Evolutionary conservation across 1,140 invertebrate species (phyloP).

Genomic region (Harpegnathos saltator): DNA sequence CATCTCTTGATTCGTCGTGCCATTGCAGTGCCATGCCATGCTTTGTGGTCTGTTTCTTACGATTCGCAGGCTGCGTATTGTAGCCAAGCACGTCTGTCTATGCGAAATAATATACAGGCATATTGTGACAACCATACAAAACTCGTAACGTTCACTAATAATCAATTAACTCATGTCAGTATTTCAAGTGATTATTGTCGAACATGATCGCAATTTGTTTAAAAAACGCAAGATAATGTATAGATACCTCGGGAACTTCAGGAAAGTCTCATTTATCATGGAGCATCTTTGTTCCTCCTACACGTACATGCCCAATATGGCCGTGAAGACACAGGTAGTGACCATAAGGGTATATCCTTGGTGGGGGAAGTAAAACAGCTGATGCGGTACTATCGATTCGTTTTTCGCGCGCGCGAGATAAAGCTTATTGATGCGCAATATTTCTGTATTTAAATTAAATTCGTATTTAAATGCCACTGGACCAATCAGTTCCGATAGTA

Average conservation of each 20-base stretch:
- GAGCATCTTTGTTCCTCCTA: slow-evolving; percentile 5
- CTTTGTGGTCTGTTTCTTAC: slow-evolving; percentile 14
- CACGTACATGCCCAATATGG: slow-evolving; percentile 18
- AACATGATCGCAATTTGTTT: neutral
- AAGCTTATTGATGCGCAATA: neutral
- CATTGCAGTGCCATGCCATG: slow-evolving; percentile 84
- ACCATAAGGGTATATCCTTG: neutral
- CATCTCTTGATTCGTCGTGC: slow-evolving; percentile 83
- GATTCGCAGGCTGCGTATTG: neutral
- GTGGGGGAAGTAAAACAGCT: slow-evolving; percentile 37
- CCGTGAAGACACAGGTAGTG: slow-evolving; percentile 21
- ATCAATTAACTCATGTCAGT: neutral
- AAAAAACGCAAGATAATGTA: neutral
- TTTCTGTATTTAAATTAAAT: neutral
- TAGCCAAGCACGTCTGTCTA: neutral
- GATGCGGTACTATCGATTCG: slow-evolving; percentile 40
- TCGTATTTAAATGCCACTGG: neutral
- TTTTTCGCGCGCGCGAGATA: neutral
- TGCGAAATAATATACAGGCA: slow-evolving; percentile 1
- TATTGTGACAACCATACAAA: neutral
- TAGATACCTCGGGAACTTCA: neutral
- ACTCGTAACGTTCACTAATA: neutral
- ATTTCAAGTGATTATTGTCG: neutral
- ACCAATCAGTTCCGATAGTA: neutral
- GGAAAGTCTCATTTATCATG: neutral